Evolutionary conservation across 2,888 invertebrate genomes (phyloP).

Genomic region (Bellardia pandia): DNA sequence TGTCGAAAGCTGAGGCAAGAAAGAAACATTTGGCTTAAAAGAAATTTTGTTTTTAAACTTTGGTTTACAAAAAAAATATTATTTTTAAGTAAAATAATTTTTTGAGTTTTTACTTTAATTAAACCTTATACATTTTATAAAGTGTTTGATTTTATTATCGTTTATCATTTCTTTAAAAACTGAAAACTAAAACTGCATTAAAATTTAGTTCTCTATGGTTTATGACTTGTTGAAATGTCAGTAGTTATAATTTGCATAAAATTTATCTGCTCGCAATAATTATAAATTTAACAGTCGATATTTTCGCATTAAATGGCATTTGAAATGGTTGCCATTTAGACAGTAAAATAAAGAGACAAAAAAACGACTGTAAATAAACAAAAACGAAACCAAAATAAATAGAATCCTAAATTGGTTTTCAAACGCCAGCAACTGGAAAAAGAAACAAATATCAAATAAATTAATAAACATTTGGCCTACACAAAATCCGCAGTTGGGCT

Average conservation of each 20-base stretch:
- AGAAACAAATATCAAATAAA: background rate
- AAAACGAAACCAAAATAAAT: background rate
- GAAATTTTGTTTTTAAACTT: too few relatives aligned
- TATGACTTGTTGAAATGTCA: conserved; percentile 64
- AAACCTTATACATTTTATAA: background rate
- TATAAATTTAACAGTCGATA: conserved; percentile 57
- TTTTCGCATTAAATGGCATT: conserved; percentile 42
- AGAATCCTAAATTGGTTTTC: conserved; percentile 31
- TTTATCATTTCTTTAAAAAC: background rate
- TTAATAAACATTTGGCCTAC: conserved; percentile 7
- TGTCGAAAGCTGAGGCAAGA: too few relatives aligned
- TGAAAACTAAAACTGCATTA: conserved; percentile 12
- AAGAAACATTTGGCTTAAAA: too few relatives aligned
- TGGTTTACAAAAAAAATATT: too few relatives aligned
- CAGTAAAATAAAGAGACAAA: background rate
- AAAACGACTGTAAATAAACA: background rate
- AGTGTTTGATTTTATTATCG: conserved; percentile 18
- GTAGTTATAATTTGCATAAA: conserved; percentile 59
- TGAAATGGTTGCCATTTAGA: conserved; percentile 32
- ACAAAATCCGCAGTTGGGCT: conserved; percentile 1
- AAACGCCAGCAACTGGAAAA: background rate
- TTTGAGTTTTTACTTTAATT: too few relatives aligned
- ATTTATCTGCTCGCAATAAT: conserved; percentile 53
- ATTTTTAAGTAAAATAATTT: too few relatives aligned
- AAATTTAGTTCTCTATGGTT: conserved; percentile 33